Evolutionary conservation across 2,888 invertebrate species (phyloP), one percentile per base, ranked within the genome.

Genomic region (Dimorphilus gyrociliatus): DNA sequence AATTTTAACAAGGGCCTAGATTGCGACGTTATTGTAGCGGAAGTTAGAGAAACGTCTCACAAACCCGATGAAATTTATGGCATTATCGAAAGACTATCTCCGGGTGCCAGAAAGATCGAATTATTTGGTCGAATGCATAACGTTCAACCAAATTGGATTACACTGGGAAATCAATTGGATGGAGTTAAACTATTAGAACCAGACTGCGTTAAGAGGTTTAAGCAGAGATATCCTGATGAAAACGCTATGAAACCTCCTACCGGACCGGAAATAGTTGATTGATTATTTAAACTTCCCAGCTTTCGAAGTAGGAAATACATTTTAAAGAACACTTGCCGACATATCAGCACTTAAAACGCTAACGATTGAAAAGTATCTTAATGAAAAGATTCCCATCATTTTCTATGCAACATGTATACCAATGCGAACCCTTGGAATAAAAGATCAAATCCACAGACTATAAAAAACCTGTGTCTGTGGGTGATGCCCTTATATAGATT

Each of bases 21-120:
- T 62, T 88, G 88, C 61, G 92, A 94, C 67, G 92, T 94, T 25
- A 90, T 94, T 38, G 94, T 94, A 0, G 90, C 92, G 0, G 94
- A 94, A 66, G 92, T 60, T 42, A 71, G 94, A 33, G 94, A 90
- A 10, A 94, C 94, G 0, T 85, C 84, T 49, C 92, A 94, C 62
- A 94, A 94, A 54, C 94, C 94, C 0, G 94, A 94, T 62, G 94
- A 94, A 65, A 86, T 94, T 46, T 94, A 94, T 57, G 94, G 88
- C 8, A 88, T 92, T 46, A 92, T 92, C 42, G 92, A 94, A 57
- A 69, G 94, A 30, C 71, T 94, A 30, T 86, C 90, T 38, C 94
- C 94, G 0, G 90, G 92, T 1, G 90, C 90, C 0, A 72, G 90
- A 34, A 94, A 94, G 67, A 86, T 94, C 36, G 94, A 94, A 64